Conservation (phyloP, 2,797 vertebrate genomes). For the Pitangus sulphuratus region DNA sequence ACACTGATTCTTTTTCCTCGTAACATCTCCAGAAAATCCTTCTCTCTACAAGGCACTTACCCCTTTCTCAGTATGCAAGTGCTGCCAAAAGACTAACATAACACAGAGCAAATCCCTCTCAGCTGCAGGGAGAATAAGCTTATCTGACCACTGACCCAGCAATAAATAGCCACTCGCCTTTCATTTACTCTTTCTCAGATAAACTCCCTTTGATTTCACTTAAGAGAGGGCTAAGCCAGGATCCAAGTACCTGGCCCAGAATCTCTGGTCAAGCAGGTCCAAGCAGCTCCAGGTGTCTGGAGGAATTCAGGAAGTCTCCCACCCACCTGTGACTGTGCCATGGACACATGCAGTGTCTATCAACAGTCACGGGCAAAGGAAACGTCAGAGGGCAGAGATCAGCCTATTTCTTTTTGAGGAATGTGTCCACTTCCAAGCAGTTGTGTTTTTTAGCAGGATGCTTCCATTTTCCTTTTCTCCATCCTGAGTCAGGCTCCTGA, state of each 20-base stretch:
- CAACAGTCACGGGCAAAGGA: not conserved
- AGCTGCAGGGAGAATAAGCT: conserved; percentile 47
- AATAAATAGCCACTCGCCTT: not conserved
- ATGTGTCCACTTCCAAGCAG: not conserved
- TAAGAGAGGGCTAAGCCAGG: not conserved
- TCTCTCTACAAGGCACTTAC: not conserved
- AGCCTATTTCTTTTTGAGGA: not conserved
- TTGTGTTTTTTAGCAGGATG: not conserved
- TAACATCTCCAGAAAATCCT: conserved; percentile 12
- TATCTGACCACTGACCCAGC: conserved; percentile 44
- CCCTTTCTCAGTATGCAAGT: not conserved
- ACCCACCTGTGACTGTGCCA: not conserved
- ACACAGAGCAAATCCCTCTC: conserved; percentile 47
- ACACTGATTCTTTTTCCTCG: not conserved
- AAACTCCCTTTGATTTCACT: not conserved
- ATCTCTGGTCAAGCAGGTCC: not conserved
- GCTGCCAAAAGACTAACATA: conserved; percentile 36
- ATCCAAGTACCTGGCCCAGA: not conserved
- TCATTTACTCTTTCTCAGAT: not conserved
- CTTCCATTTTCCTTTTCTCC: not conserved
- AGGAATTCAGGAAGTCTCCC: not conserved
- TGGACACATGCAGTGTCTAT: not conserved
- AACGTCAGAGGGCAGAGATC: not conserved
- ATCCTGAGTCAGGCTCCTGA: not conserved
- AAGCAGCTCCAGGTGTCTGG: not conserved